Evolutionary conservation across 1,140 invertebrate genomes (phyloP).

Genomic region (Megalopta genalis): DNA sequence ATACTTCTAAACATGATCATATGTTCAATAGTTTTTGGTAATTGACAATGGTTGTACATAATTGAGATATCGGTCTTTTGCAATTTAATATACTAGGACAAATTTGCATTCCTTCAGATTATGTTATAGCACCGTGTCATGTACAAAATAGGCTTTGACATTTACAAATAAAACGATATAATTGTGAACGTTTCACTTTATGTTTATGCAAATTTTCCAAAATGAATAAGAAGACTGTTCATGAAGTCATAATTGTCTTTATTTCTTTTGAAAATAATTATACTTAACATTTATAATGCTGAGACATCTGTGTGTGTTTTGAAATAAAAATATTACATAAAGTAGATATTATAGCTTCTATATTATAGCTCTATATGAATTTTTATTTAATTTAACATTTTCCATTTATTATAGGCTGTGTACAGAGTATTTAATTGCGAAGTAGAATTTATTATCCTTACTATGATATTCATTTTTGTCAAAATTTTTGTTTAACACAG

Average conservation of each 20-base stretch:
- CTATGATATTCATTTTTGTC: conserved; percentile 1
- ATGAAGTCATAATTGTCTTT: conserved; percentile 24
- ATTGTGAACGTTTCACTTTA: conserved; percentile 33
- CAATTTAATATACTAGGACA: conserved; percentile 39
- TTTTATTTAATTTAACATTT: conserved; percentile 32
- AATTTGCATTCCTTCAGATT: conserved; percentile 59
- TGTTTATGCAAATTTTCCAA: conserved; percentile 31
- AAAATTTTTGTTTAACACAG: neutral
- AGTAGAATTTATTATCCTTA: conserved; percentile 10
- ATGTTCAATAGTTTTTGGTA: conserved; percentile 28
- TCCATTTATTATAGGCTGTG: neutral
- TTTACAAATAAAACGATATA: conserved; percentile 57
- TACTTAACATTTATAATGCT: conserved; percentile 36
- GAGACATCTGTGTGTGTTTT: conserved; percentile 20
- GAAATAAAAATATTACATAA: conserved; percentile 17
- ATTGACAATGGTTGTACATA: conserved; percentile 63
- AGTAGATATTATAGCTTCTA: conserved; percentile 33
- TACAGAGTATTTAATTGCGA: conserved; percentile 14
- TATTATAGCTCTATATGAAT: conserved; percentile 25
- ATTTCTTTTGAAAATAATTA: conserved; percentile 21
- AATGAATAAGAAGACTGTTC: conserved; percentile 14
- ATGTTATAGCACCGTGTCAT: conserved; percentile 72
- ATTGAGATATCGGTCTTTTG: conserved; percentile 74
- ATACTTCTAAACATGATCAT: conserved; percentile 30
- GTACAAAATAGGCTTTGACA: conserved; percentile 70